Conservation (phyloP, 2,797 vertebrate genomes). For the Coreius guichenoti region DNA sequence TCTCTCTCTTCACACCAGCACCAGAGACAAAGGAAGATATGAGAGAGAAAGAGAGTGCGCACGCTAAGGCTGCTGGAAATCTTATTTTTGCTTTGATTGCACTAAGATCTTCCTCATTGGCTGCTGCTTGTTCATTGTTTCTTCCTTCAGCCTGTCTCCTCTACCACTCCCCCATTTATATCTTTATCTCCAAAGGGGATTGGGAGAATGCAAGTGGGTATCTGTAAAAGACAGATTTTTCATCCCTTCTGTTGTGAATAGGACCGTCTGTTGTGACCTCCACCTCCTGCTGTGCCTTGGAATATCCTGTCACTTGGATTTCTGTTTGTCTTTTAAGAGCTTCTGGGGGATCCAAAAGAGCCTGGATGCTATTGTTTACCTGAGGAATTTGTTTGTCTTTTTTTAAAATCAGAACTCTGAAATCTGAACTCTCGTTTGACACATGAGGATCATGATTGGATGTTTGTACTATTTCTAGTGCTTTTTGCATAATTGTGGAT, state of each 20-base stretch:
- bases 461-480: slow-evolving; percentile 1
- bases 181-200: neutral
- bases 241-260: slow-evolving; percentile 14
- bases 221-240: slow-evolving; percentile 22
- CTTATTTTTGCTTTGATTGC: slow-evolving; percentile 32
- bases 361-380: slow-evolving; percentile 2
- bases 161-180: slow-evolving; percentile 12
- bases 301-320: slow-evolving; percentile 32
- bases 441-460: slow-evolving; percentile 29
- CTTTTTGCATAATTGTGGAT: slow-evolving; percentile 10
- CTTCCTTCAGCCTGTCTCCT: slow-evolving; percentile 10
- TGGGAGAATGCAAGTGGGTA: slow-evolving; percentile 33
- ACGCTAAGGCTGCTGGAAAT: slow-evolving; percentile 34
- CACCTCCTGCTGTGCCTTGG: slow-evolving; percentile 33
- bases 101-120: slow-evolving; percentile 20
- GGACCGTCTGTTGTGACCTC: slow-evolving; percentile 6
- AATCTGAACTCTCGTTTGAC: neutral
- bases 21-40: slow-evolving; percentile 51
- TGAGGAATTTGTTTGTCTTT: neutral
- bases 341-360: slow-evolving; percentile 5
- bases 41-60: slow-evolving; percentile 27
- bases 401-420: neutral
- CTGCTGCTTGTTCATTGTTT: slow-evolving; percentile 27
- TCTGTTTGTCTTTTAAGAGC: slow-evolving; percentile 11
- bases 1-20: slow-evolving; percentile 45